Evolutionary conservation across 2,888 invertebrate genomes (phyloP).

Genomic region (Scaptomyza reducta): DNA sequence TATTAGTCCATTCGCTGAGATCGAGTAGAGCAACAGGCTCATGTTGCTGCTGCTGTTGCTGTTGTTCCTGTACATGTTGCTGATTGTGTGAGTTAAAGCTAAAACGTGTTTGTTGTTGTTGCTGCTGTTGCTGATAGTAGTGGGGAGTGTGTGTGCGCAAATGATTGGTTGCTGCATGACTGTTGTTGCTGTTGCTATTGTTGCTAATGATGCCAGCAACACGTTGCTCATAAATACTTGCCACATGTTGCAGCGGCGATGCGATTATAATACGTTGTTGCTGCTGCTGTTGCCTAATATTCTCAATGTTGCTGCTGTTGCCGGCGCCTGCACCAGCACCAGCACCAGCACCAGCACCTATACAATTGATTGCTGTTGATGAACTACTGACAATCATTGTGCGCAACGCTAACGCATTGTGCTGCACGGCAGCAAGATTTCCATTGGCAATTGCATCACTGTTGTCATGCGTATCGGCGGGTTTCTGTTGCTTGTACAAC

Average conservation of each 20-base stretch:
- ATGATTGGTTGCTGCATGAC: constrained; percentile 59
- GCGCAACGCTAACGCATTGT: constrained; percentile 60
- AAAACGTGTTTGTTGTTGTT: constrained; percentile 70
- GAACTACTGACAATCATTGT: constrained; percentile 66
- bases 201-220: constrained; percentile 49
- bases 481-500: constrained; percentile 69
- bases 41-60: constrained; percentile 59
- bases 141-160: constrained; percentile 67
- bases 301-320: constrained; percentile 58
- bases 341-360: constrained; percentile 70
- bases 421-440: constrained; percentile 69
- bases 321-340: constrained; percentile 68
- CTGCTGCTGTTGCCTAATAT: constrained; percentile 55
- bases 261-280: constrained; percentile 69
- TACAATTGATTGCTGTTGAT: constrained; percentile 51
- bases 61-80: constrained; percentile 70
- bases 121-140: constrained; percentile 59
- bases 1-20: constrained; percentile 96
- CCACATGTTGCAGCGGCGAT: constrained; percentile 67
- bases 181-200: constrained; percentile 40
- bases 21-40: constrained; percentile 86
- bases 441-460: constrained; percentile 70
- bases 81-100: constrained; percentile 76
- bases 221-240: constrained; percentile 79
- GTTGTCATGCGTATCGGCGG: constrained; percentile 69